Evolutionary conservation across 1,140 invertebrate genomes (phyloP).

Genomic region (Eumaeus atala): DNA sequence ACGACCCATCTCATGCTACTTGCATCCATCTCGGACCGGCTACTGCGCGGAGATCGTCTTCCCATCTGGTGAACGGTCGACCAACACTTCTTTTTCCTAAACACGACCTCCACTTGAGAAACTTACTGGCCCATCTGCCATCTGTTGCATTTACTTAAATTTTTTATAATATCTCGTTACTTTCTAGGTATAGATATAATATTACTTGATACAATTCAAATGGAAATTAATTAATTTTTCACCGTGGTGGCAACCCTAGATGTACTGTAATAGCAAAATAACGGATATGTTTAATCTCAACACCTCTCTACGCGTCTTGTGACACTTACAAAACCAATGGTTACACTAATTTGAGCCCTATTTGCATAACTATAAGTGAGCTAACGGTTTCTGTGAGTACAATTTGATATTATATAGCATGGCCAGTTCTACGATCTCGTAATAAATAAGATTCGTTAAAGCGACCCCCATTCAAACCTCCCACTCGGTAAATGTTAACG

Average conservation of each 20-base stretch:
- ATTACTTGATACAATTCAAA: no score
- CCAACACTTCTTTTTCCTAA: no score
- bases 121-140: no score
- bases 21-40: no score
- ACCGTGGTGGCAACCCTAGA: neutral
- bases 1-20: no score
- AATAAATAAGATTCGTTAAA: constrained; percentile 35
- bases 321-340: constrained; percentile 5
- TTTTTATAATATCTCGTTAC: no score
- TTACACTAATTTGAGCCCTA: constrained; percentile 1
- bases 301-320: constrained; percentile 11
- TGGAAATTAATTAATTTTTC: no score
- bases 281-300: constrained; percentile 13
- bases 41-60: no score
- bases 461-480: constrained; percentile 35
- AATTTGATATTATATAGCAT: constrained; percentile 11
- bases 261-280: constrained; percentile 4
- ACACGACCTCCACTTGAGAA: no score
- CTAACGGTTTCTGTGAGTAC: neutral
- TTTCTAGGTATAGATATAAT: no score
- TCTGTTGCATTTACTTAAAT: no score
- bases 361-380: constrained; percentile 2
- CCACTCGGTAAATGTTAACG: constrained; percentile 36
- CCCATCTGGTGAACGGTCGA: no score
- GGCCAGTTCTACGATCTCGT: constrained; percentile 29